Percentiles rank a stretch among this genome's conserved stretches.
Evolutionary conservation across 2,888 invertebrate species (phyloP).

Genomic region (Dryadula phaetusa): DNA sequence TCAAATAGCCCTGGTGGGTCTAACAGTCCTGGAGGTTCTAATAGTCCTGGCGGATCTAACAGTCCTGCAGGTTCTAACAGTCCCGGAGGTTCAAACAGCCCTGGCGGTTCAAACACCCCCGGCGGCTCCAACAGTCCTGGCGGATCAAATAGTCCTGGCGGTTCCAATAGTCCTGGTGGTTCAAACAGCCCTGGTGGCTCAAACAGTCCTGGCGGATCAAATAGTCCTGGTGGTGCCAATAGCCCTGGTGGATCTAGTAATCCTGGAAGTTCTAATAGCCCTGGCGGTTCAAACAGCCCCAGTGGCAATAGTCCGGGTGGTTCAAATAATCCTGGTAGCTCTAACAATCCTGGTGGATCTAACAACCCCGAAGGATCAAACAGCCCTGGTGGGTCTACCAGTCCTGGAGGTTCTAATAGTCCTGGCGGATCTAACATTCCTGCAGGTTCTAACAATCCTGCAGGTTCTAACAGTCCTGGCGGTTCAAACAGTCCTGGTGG

Average conservation of each 20-base stretch:
- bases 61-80: background rate
- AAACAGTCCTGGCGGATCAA: background rate
- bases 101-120: background rate
- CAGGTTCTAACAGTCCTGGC: background rate
- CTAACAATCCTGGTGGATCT: conserved; percentile 4
- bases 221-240: background rate
- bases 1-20: conserved; percentile 3
- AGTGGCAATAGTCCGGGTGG: conserved; percentile 2
- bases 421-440: background rate
- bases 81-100: background rate
- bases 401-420: background rate
- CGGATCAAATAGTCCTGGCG: background rate
- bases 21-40: too few relatives aligned
- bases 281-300: background rate
- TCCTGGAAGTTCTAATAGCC: background rate
- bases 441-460: background rate
- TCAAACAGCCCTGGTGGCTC: background rate
- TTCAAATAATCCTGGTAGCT: background rate
- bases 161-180: too few relatives aligned
- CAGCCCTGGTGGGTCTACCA: background rate
- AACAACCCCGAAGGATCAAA: background rate
- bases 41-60: background rate
- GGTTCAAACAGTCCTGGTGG: background rate
- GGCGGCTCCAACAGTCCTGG: background rate
- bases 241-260: background rate